These are phyloP conservation scores for Lycia hirtaria DNA, from an alignment of 2,888 invertebrate genomes.

Conservation along the genomic window DNA sequence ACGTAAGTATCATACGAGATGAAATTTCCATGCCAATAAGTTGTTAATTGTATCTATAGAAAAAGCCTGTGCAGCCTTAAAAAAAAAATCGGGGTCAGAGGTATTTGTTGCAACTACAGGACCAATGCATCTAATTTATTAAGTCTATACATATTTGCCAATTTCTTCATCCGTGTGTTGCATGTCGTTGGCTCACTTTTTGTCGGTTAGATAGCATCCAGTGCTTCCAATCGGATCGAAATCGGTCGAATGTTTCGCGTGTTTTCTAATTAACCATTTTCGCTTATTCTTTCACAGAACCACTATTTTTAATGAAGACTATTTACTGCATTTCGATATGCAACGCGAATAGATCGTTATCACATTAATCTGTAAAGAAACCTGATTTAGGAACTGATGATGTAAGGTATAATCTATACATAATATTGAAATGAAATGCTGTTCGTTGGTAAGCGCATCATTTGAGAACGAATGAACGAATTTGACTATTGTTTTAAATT, in stretches of 20 bases:
- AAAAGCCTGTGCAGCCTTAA: too few relatives aligned
- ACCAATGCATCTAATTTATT: neutral
- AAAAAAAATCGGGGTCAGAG: too few relatives aligned
- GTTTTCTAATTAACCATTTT: conserved; percentile 59
- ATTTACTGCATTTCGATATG: conserved; percentile 31
- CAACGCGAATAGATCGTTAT: conserved; percentile 21
- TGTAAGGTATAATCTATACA: neutral
- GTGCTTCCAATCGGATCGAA: conserved; percentile 46
- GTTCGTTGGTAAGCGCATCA: too few relatives aligned
- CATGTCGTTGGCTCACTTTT: conserved; percentile 50
- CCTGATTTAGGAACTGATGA: neutral
- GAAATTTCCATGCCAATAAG: too few relatives aligned
- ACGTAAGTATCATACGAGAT: too few relatives aligned
- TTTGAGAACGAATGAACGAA: too few relatives aligned
- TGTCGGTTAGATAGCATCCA: conserved; percentile 46
- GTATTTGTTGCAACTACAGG: too few relatives aligned
- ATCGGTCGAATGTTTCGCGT: conserved; percentile 54
- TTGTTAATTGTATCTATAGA: too few relatives aligned
- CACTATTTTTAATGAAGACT: conserved; percentile 47
- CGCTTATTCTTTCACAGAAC: conserved; percentile 38
- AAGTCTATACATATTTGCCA: conserved; percentile 5
- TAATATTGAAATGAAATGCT: too few relatives aligned
- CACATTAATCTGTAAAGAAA: conserved; percentile 17
- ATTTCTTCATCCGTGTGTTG: conserved; percentile 46
- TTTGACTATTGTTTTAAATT: too few relatives aligned